Evolutionary conservation across 1,140 invertebrate species (phyloP).

Genomic region (Drosophila navojoa): DNA sequence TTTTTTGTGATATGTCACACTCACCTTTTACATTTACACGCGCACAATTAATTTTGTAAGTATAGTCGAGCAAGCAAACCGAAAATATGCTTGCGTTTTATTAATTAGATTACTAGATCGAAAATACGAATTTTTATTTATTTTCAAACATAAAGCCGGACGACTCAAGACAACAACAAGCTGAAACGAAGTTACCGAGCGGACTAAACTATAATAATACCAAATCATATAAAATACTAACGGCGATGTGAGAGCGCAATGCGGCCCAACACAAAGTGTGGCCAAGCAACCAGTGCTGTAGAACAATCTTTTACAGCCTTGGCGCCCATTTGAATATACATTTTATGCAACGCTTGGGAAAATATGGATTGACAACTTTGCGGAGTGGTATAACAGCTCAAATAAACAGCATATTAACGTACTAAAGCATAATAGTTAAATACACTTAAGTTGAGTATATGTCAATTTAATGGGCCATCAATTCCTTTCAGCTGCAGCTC

Average conservation of each 20-base stretch:
- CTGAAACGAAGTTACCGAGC: constrained; percentile 7
- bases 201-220: neutral
- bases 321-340: constrained; percentile 4
- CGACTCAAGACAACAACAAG: constrained; percentile 29
- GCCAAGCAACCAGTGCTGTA: constrained; percentile 12
- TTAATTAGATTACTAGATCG: constrained; percentile 57
- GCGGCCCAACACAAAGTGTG: constrained; percentile 8
- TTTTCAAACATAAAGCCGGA: constrained; percentile 49
- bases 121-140: constrained; percentile 16
- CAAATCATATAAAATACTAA: constrained; percentile 19
- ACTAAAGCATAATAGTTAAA: constrained; percentile 2
- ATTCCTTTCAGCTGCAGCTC: constrained; percentile 5
- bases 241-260: neutral
- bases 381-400: neutral
- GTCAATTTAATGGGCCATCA: constrained; percentile 30
- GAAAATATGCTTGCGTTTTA: constrained; percentile 37
- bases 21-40: constrained; percentile 70
- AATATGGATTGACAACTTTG: neutral
- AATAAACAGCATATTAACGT: neutral
- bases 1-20: constrained; percentile 21
- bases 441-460: constrained; percentile 17
- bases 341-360: neutral
- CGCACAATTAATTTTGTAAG: constrained; percentile 60
- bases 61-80: constrained; percentile 35
- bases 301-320: neutral